phyloP scores from a whole-genome alignment of 2,113 vertebrate genomes.

The Odontesthes bonariensis region DNA sequence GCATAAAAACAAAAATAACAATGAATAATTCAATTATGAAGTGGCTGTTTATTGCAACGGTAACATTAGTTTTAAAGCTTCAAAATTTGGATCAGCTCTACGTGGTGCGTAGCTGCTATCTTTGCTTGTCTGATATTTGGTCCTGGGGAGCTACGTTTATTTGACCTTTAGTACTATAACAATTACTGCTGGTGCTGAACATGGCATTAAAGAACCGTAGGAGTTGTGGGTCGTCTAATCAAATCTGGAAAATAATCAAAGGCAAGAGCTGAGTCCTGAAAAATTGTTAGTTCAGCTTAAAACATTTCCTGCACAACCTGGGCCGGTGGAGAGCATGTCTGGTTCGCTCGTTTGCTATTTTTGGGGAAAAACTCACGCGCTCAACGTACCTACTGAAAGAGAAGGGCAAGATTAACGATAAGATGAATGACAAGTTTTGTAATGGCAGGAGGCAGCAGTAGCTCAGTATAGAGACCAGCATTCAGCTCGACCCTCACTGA shows the following conservation, averaged over 20 bases:
- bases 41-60: neutral
- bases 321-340: neutral
- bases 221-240: neutral
- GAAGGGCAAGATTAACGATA: slow-evolving; percentile 62
- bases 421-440: slow-evolving; percentile 76
- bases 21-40: neutral
- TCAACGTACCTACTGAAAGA: slow-evolving; percentile 39
- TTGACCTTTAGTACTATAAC: neutral
- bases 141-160: neutral
- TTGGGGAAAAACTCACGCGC: slow-evolving; percentile 12
- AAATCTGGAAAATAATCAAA: neutral
- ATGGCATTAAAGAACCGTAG: neutral
- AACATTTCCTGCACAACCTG: slow-evolving; percentile 5
- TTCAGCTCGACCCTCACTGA: slow-evolving; percentile 79
- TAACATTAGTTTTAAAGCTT: neutral
- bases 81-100: neutral
- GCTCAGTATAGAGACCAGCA: slow-evolving; percentile 68
- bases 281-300: slow-evolving; percentile 4
- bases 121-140: neutral
- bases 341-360: slow-evolving; percentile 22
- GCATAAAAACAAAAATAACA: neutral
- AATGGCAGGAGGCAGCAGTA: slow-evolving; percentile 73
- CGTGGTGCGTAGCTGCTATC: no score
- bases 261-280: slow-evolving; percentile 5
- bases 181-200: neutral